phyloP scores from a whole-genome alignment of 1,140 invertebrate species.

The Drosophila santomea region DNA sequence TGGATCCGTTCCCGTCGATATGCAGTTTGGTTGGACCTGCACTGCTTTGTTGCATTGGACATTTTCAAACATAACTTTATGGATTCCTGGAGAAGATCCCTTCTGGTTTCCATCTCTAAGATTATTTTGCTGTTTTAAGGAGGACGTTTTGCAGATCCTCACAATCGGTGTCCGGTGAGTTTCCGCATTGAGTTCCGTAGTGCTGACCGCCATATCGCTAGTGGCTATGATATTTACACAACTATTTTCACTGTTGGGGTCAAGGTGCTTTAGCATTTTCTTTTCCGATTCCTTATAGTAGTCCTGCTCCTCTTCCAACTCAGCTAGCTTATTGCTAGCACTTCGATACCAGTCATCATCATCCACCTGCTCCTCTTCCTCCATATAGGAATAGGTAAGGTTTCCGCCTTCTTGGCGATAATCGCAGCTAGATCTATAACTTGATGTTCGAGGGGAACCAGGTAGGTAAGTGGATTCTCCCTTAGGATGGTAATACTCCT shows the following conservation, averaged over 20 bases:
- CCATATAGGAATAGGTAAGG: constrained; percentile 17
- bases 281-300: constrained; percentile 5
- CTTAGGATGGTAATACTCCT: too few relatives aligned
- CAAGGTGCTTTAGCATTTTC: neutral
- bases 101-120: neutral
- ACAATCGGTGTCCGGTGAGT: neutral
- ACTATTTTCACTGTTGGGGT: neutral
- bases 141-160: constrained; percentile 15
- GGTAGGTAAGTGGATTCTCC: neutral
- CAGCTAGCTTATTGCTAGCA: constrained; percentile 4
- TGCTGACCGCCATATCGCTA: constrained; percentile 26
- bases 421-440: neutral
- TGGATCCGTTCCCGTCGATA: constrained; percentile 4
- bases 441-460: neutral
- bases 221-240: constrained; percentile 16
- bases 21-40: neutral
- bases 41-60: neutral
- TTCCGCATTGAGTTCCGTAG: neutral
- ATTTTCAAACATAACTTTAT: constrained; percentile 31
- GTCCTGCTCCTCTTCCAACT: constrained; percentile 17
- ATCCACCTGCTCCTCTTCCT: constrained; percentile 24
- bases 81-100: too few relatives aligned
- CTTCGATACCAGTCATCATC: constrained; percentile 35
- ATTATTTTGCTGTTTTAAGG: neutral
- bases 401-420: neutral